Percentiles rank a stretch among this genome's conserved stretches.
These are phyloP conservation scores for Phodopus roborovskii DNA, from an alignment of 2,113 vertebrate genomes.

Conservation along the genomic window DNA sequence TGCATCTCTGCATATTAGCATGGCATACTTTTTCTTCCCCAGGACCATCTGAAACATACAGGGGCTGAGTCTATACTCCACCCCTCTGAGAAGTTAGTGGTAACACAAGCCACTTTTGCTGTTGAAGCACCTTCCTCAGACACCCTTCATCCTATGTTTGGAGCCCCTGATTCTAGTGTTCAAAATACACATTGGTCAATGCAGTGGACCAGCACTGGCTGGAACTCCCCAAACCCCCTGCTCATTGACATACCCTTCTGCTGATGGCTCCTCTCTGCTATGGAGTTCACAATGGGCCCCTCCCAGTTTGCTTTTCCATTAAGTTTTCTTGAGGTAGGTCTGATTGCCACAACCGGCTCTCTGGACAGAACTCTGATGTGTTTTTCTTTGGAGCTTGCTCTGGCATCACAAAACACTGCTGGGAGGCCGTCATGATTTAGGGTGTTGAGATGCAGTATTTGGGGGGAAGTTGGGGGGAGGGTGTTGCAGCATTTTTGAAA, in stretches of 20 bases:
- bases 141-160: neutral
- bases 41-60: neutral
- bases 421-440: neutral
- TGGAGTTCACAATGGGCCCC: neutral
- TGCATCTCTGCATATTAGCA: too few relatives aligned
- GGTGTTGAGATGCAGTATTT: neutral
- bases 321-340: conserved; percentile 45
- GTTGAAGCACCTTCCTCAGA: neutral
- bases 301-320: conserved; percentile 7
- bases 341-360: conserved; percentile 48
- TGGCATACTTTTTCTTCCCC: neutral
- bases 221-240: neutral
- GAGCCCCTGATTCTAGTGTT: neutral
- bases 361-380: conserved; percentile 53
- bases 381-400: conserved; percentile 48
- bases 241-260: neutral
- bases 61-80: neutral
- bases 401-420: neutral
- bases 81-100: neutral
- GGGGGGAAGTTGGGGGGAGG: too few relatives aligned
- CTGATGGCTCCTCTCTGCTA: neutral
- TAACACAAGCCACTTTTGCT: neutral
- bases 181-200: neutral
- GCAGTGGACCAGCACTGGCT: neutral
- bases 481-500: neutral